Evolutionary conservation across 2,113 vertebrate species (phyloP).

Genomic region (Zingel zingel): DNA sequence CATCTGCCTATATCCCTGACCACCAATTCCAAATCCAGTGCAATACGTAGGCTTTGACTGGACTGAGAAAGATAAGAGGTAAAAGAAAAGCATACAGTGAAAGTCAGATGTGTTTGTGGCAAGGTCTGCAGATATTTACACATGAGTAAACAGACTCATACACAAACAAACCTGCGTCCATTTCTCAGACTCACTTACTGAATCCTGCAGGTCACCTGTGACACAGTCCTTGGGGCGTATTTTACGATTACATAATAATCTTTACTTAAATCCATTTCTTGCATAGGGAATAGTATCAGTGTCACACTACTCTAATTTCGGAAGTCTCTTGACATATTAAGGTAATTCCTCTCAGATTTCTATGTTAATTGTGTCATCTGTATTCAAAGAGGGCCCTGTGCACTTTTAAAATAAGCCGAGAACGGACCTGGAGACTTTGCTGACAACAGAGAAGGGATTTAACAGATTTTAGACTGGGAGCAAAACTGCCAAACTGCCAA

Average conservation of each 20-base stretch:
- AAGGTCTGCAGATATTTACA: constrained; percentile 6
- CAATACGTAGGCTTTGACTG: constrained; percentile 5
- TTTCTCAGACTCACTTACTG: constrained; percentile 4
- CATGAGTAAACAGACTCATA: background rate
- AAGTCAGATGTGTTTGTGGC: background rate
- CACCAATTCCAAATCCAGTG: constrained; percentile 19
- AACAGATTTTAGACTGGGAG: constrained; percentile 37
- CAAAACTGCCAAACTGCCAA: constrained; percentile 10
- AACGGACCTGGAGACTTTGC: constrained; percentile 36
- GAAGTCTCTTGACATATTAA: constrained; percentile 70
- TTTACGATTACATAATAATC: constrained; percentile 55
- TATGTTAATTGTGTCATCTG: constrained; percentile 73
- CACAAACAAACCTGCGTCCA: constrained; percentile 22
- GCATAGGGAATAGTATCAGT: constrained; percentile 45
- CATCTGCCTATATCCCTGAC: constrained; percentile 45
- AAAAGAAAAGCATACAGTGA: background rate
- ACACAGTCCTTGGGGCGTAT: constrained; percentile 12
- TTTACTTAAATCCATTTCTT: constrained; percentile 60
- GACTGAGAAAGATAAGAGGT: background rate
- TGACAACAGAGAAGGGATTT: constrained; percentile 54
- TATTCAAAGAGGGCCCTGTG: constrained; percentile 59
- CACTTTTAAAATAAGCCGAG: constrained; percentile 52
- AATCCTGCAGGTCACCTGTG: constrained; percentile 50
- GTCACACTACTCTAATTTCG: constrained; percentile 53
- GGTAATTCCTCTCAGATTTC: constrained; percentile 68